Percentiles rank a stretch among this genome's conserved stretches.
phyloP scores from a whole-genome alignment of 2,888 invertebrate genomes.

The Tenodera sinensis region DNA sequence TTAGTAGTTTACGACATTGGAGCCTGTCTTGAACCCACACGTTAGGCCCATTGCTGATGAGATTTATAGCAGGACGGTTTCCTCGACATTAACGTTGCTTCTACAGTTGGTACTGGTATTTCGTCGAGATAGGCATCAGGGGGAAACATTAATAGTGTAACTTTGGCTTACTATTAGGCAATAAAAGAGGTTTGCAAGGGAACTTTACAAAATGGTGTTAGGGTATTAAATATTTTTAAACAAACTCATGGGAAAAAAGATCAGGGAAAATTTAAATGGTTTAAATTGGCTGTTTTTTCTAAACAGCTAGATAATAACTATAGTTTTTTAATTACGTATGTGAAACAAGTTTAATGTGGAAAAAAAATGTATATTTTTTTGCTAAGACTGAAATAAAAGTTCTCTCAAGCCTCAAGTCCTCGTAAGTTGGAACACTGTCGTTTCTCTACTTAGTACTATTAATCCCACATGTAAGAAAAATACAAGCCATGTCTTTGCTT shows the following conservation, averaged over 20 bases:
- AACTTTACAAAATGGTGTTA: neutral
- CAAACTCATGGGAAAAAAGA: constrained; percentile 7
- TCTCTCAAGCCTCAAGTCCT: neutral
- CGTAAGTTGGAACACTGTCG: neutral
- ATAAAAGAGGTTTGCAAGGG: neutral
- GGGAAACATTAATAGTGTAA: neutral
- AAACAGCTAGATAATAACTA: neutral
- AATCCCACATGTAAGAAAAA: neutral
- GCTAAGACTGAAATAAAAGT: neutral
- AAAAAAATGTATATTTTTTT: neutral
- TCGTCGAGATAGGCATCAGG: neutral
- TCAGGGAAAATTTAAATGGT: neutral
- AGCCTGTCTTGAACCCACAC: neutral
- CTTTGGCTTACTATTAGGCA: neutral
- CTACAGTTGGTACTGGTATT: neutral
- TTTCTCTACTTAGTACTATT: neutral
- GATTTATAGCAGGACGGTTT: neutral
- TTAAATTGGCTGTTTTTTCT: neutral
- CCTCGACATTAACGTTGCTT: neutral
- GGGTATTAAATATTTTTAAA: neutral
- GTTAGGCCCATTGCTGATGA: neutral
- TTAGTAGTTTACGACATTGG: neutral
- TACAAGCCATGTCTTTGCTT: neutral
- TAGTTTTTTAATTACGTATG: constrained; percentile 1
- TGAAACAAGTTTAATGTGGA: neutral